Evolutionary conservation across 2,113 vertebrate species (phyloP), one percentile per base, ranked within the genome.

Genomic region (Cervus canadensis): DNA sequence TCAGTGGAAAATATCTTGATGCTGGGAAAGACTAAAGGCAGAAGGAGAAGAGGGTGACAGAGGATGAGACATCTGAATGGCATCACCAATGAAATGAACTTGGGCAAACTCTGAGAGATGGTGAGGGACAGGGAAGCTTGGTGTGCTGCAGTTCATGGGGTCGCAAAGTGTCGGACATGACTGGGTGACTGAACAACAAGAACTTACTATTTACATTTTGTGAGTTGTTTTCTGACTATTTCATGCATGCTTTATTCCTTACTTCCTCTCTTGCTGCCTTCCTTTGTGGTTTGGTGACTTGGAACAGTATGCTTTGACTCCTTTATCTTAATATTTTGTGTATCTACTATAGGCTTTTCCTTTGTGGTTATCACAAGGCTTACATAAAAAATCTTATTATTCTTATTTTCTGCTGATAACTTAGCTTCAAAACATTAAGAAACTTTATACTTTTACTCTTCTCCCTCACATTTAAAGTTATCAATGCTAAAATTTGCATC

Each of bases 161-260:
- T 67, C 10, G 2, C 36, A 23, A 40, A 74, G 67, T 40, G 36
- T 74, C 5, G 0, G 10, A 40, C 67, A 74, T 0, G 0, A 40
- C 67, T 43, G 36, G 67, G 36, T 40, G 1, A 43, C 71, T 13
- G 71, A 76, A 26, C 36, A 40, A 74, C 11, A 43, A 67, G 36
- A 86, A 30, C 36, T 59, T 45, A 43, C 83, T 45, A 30, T 4
- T 85, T 56, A 25, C n/a, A 40, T 57, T 11, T 28, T 59, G 83
- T 86, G 26, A 36, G 40, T 40, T 88, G 23, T 88, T 71, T 54
- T 71, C 48, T 88, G 48, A 88, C n/a, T 28, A 23, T 40, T 71
- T 40, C 28, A n/a, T 40, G 40, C 33, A 13, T 52, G 13, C 8
- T 26, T 54, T 28, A 30, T 19, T 71, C 3, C 48, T 88, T 36